Base-by-base conservation (phyloP, 2,113 vertebrate species). In the Labeo catla region DNA sequence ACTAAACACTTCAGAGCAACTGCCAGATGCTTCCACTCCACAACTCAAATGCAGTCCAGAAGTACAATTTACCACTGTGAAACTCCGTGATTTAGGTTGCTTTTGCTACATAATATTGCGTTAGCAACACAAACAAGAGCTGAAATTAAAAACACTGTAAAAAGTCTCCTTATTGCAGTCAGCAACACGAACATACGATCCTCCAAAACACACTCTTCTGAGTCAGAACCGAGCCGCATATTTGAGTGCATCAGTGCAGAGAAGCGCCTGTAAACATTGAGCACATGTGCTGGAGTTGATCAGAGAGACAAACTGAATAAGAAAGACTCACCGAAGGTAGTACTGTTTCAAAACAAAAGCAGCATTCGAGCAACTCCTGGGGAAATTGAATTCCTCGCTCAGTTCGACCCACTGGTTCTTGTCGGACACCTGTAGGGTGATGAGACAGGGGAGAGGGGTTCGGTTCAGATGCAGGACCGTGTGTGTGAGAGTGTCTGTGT, bases 291-390 rank as follows among this genome's bases (percentile, higher is more conserved):
- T 90, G 89, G 89, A 76, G 89, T 76, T 88, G 83, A 77, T 83
- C 50, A 80, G 21, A 84, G 87, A 73, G 85, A 86, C 36, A 86
- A 54, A 54, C n/a, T 74, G 34, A 81, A 85, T 85, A 80, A 50
- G 19, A 87, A 89, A 86, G 63, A 97, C 98, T 99, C 94, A 99
- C 98, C 98, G 96, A 95, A 99, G 97, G 96, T 99, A 99, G 97
- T 98, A 99, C 96, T 99, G 98, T 96, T 99, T 99, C 95, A 99
- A 96, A 96, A 97, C 98, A 95, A 99, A 99, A 94, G 98, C 97
- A 94, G 98, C 97, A 88, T 99, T 99, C 90, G 98, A 98, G 93
- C 98, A 99, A 95, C 97, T 97, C 96, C 96, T 96, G 86, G 98
- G 98, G 93, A 99, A 99, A 95, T 98, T 96, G 94, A 99, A 99